phyloP scores from a whole-genome alignment of 2,888 invertebrate species.

The Dasypogon diadema region DNA sequence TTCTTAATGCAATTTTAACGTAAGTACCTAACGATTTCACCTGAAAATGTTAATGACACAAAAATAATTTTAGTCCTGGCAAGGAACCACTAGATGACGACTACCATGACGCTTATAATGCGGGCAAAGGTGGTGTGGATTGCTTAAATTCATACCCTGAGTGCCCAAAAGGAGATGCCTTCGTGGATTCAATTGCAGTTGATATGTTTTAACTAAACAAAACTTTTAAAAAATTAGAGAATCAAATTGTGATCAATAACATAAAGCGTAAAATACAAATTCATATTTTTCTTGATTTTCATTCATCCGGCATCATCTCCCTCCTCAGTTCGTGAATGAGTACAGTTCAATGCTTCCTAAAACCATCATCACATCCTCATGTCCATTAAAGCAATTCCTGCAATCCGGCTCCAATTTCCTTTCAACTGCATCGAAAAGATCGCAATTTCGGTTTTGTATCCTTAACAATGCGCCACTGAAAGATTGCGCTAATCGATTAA shows the following conservation, averaged over 20 bases:
- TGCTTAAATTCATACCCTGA: constrained; percentile 73
- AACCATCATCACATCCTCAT: background rate
- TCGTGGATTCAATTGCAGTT: constrained; percentile 70
- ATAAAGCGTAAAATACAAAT: no score
- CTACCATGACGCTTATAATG: constrained; percentile 72
- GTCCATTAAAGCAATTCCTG: background rate
- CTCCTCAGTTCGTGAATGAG: no score
- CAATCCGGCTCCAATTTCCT: constrained; percentile 35
- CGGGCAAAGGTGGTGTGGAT: constrained; percentile 64
- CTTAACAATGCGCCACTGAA: background rate
- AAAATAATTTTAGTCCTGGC: constrained; percentile 57
- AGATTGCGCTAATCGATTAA: constrained; percentile 50
- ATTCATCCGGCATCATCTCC: no score
- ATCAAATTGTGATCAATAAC: background rate
- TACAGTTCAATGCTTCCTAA: background rate
- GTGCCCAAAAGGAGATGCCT: constrained; percentile 73
- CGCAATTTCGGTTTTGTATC: constrained; percentile 15
- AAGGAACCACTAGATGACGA: constrained; percentile 68
- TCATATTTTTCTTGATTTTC: no score
- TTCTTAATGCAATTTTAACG: constrained; percentile 63
- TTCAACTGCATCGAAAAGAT: constrained; percentile 18
- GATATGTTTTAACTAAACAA: background rate
- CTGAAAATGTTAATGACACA: background rate
- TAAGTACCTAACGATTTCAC: constrained; percentile 56
- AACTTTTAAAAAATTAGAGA: no score